Base-by-base conservation (phyloP, 2,888 invertebrate genomes). In the Pammene aurita region DNA sequence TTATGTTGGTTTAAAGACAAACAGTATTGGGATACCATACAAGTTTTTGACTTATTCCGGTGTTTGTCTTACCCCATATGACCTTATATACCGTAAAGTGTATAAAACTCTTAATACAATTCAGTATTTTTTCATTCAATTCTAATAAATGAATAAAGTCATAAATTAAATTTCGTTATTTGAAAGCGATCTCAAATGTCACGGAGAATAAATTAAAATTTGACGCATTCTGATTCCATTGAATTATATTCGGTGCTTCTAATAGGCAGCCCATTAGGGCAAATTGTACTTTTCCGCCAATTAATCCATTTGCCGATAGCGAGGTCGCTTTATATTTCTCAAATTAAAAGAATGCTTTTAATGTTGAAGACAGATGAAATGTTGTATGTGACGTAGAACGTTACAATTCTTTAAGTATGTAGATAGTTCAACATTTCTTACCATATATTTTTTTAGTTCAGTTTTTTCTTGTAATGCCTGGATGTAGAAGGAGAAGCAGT, bases 221-320 rank as follows among this genome's bases (percentile, higher is more conserved):
- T 48, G 35, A 13, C 48, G 61, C 13, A 35, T 35, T 16, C 6
- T 61, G 16, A 61, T 48, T 48, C 26, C 48, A 16, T 16, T 35
- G 16, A 61, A 48, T 48, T 65, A 65, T 65, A 48, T 42, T 58
- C 50, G 34, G 50, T 58, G 10, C 56, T 44, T 48, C 9, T 57
- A 63, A 63, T 42, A 48, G 54, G 48, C 67, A 50, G 62, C 50
- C 52, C 57, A 67, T 67, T 67, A 62, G 13, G 52, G 62, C 48
- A 56, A 67, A 67, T 67, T 67, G 16, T 67, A 67, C 55, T 42
- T 57, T 66, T 57, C 50, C 67, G 56, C 62, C 62, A 67, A 56
- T 67, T 62, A 57, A 62, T 63, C 42, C 56, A 63, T 57, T 67
- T 57, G 7, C 14, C 16, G 42, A 60, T 55, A 34, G n/a, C 35